A percentile compares a stretch with the other conserved stretches of the same genome.
Evolutionary conservation across 2,888 invertebrate genomes (phyloP).

Genomic region (Eupithecia centaureata): DNA sequence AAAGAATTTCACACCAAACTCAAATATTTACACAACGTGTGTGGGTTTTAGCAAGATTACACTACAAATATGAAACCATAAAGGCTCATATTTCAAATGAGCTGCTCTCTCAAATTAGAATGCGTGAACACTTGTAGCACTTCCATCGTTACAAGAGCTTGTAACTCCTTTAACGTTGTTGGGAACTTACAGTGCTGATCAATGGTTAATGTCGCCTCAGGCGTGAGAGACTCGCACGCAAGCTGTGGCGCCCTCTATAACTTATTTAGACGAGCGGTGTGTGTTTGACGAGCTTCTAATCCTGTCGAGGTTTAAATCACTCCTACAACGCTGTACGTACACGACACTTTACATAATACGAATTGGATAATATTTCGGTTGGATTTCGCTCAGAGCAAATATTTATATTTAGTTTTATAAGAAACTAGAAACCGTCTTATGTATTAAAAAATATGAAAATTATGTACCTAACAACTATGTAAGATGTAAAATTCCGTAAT

Average conservation of each 20-base stretch:
- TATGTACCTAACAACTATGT: no score
- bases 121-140: constrained; percentile 20
- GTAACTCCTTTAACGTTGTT: constrained; percentile 40
- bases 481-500: no score
- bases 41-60: constrained; percentile 11
- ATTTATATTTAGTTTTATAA: neutral
- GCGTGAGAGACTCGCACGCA: constrained; percentile 26
- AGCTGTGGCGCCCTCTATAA: constrained; percentile 10
- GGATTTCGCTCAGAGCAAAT: neutral
- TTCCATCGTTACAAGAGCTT: constrained; percentile 26
- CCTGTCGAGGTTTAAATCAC: neutral
- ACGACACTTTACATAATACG: neutral
- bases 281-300: constrained; percentile 39
- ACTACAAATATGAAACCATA: constrained; percentile 6
- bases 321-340: neutral
- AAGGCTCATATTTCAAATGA: constrained; percentile 20
- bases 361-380: neutral
- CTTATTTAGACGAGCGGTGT: constrained; percentile 37
- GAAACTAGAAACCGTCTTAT: no score
- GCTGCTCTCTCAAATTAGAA: constrained; percentile 18
- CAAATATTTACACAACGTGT: neutral
- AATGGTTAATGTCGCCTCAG: constrained; percentile 50
- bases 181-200: constrained; percentile 46
- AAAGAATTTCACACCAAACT: neutral
- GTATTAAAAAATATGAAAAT: no score